Evolutionary conservation across 1,140 invertebrate genomes (phyloP).

Genomic region (Pseudomyrmex flavicornis): DNA sequence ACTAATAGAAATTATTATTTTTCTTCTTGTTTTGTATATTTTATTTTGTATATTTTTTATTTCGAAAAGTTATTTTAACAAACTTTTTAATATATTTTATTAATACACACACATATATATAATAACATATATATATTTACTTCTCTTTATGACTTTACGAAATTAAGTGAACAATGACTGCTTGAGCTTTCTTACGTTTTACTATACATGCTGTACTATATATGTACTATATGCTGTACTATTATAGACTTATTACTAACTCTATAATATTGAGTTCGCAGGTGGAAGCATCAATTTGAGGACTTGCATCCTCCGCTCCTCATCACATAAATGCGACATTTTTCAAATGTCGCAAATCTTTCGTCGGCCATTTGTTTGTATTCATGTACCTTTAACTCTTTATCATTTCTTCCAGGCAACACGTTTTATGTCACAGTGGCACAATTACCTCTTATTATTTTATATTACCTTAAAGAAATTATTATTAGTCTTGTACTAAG

Average conservation of each 20-base stretch:
- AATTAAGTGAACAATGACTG: conserved; percentile 46
- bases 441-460: conserved; percentile 45
- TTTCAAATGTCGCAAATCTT: conserved; percentile 51
- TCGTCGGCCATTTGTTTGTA: neutral
- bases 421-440: conserved; percentile 26
- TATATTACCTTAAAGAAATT: conserved; percentile 50
- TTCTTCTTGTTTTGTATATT: neutral
- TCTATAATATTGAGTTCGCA: conserved; percentile 82
- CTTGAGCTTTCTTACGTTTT: conserved; percentile 59
- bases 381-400: conserved; percentile 60
- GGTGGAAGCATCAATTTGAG: conserved; percentile 73
- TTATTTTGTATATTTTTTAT: neutral
- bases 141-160: neutral
- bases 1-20: too few species aligned
- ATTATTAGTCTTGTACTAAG: conserved; percentile 68
- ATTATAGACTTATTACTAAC: conserved; percentile 67
- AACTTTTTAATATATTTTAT: neutral
- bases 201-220: conserved; percentile 18
- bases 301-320: conserved; percentile 38
- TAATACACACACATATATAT: neutral
- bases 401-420: conserved; percentile 65
- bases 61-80: conserved; percentile 26
- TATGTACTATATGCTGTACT: neutral
- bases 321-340: conserved; percentile 23
- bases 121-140: neutral